A percentile compares a stretch with the other conserved stretches of the same genome.
phyloP scores from a whole-genome alignment of 2,797 vertebrate species.

The Parauchenoglanis punctatus region DNA sequence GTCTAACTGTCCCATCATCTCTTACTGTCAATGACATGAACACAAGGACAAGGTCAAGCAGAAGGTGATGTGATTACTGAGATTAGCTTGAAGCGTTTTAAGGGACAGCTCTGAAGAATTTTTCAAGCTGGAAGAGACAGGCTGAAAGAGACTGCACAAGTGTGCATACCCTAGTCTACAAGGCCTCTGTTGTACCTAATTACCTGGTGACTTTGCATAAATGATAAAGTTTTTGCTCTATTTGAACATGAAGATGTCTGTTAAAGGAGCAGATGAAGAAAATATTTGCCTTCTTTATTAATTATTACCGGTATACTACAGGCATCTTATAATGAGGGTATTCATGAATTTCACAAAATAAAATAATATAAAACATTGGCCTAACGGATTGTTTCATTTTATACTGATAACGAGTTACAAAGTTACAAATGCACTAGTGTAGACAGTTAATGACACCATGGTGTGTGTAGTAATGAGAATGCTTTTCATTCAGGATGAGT shows the following conservation, averaged over 20 bases:
- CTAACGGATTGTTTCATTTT: neutral
- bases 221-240: neutral
- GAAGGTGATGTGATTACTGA: neutral
- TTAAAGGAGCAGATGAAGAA: neutral
- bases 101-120: neutral
- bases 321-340: neutral
- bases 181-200: neutral
- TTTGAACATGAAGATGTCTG: neutral
- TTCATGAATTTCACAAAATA: neutral
- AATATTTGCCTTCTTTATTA: neutral
- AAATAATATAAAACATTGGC: neutral
- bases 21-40: slow-evolving; percentile 54
- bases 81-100: neutral
- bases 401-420: neutral
- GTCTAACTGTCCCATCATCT: slow-evolving; percentile 57
- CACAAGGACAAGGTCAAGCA: slow-evolving; percentile 15
- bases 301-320: neutral
- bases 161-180: neutral
- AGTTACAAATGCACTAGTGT: neutral
- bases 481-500: slow-evolving; percentile 82
- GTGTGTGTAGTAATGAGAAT: neutral
- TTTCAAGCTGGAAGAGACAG: neutral
- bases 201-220: neutral
- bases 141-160: neutral
- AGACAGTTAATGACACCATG: neutral